Percentiles rank a stretch among this genome's conserved stretches.
Evolutionary conservation across 92 coral and sea anemone species (phyloP).

Genomic region (Anthopleura xanthogrammica): DNA sequence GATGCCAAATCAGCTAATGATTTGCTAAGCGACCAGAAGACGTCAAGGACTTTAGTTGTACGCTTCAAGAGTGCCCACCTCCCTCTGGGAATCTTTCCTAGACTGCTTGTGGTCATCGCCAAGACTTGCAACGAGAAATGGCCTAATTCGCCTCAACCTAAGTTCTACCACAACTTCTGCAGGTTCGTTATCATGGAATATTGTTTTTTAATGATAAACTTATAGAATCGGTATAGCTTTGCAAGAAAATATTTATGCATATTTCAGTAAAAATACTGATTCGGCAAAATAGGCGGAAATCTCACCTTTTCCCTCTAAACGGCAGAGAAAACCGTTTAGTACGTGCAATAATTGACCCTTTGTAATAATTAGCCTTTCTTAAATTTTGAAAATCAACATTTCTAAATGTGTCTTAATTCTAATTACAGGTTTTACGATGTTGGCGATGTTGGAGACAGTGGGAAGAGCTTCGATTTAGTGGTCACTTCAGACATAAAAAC

Average conservation of each 20-base stretch:
- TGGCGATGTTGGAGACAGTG: neutral
- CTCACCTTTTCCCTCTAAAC: too few relatives aligned
- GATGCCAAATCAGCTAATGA: neutral
- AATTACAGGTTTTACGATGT: constrained; percentile 4
- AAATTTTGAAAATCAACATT: too few relatives aligned
- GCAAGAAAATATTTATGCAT: too few relatives aligned
- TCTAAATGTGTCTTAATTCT: neutral
- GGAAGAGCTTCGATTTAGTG: neutral
- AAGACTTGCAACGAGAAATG: neutral
- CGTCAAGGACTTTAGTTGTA: constrained; percentile 37
- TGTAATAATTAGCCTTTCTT: too few relatives aligned
- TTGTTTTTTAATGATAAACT: too few relatives aligned
- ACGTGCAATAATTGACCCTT: too few relatives aligned
- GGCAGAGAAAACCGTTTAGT: too few relatives aligned
- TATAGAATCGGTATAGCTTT: too few relatives aligned
- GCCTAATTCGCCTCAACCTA: neutral
- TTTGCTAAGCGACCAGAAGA: neutral
- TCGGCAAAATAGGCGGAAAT: too few relatives aligned
- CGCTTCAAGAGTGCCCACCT: constrained; percentile 28
- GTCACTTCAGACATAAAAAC: constrained; percentile 11
- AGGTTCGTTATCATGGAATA: neutral
- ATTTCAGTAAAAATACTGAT: too few relatives aligned
- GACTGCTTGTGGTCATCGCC: constrained; percentile 18
- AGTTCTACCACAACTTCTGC: neutral
- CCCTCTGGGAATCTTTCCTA: neutral